Conservation (phyloP, 37 sponge, comb jelly and placozoan species). For the Oscarella lobularis region DNA sequence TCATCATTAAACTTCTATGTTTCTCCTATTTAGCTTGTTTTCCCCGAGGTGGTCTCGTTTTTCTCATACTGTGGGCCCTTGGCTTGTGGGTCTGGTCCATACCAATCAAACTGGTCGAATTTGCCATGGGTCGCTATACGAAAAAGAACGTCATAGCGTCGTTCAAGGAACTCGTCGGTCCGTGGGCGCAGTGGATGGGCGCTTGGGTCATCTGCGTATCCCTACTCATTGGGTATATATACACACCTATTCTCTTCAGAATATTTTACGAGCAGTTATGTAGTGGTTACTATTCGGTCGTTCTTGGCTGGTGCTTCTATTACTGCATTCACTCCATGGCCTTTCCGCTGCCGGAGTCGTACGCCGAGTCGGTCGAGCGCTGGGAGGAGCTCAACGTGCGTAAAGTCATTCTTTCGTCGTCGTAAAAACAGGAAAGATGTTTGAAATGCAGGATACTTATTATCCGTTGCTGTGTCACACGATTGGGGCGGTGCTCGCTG, state of each 20-base stretch:
- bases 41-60: constrained; percentile 70
- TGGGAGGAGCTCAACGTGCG: constrained; percentile 45
- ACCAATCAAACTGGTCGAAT: constrained; percentile 66
- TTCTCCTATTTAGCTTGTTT: too few species aligned
- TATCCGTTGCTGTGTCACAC: constrained; percentile 48
- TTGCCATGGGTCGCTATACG: constrained; percentile 63
- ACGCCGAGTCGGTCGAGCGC: constrained; percentile 11
- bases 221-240: constrained; percentile 39
- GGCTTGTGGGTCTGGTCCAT: constrained; percentile 78
- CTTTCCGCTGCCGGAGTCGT: constrained; percentile 31
- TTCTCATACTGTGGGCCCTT: constrained; percentile 57
- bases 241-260: too few species aligned
- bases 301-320: constrained; percentile 74
- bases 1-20: too few species aligned
- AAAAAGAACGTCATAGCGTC: constrained; percentile 43
- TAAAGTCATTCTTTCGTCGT: too few species aligned
- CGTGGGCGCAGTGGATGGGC: constrained; percentile 59
- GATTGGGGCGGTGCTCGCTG: constrained; percentile 17
- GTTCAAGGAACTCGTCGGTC: constrained; percentile 37
- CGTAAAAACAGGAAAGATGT: too few species aligned
- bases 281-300: constrained; percentile 68
- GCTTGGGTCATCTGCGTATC: constrained; percentile 31
- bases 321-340: constrained; percentile 34
- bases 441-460: constrained; percentile 20
- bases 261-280: background rate